phyloP scores from a whole-genome alignment of 2,888 invertebrate genomes.

The Drosophila neoperkinsi region DNA sequence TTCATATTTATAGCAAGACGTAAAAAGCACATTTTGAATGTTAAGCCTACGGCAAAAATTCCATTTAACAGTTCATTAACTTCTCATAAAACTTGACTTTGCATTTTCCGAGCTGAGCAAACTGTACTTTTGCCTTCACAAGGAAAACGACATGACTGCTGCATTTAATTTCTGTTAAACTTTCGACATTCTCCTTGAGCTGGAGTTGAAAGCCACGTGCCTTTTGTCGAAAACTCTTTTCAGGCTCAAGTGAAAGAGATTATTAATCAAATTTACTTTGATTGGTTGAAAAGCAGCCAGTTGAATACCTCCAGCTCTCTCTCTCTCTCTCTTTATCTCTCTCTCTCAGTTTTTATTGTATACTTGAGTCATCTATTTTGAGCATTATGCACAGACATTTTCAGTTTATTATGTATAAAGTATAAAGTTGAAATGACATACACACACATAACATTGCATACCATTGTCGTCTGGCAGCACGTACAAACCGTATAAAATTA shows the following conservation, averaged over 20 bases:
- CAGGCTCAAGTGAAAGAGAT: slow-evolving; percentile 13
- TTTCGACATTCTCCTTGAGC: slow-evolving; percentile 4
- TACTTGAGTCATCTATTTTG: neutral
- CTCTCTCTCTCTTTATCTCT: neutral
- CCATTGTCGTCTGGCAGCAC: slow-evolving; percentile 50
- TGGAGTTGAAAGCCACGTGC: neutral
- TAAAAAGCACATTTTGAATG: neutral
- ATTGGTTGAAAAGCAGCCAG: slow-evolving; percentile 20
- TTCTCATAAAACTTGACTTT: slow-evolving; percentile 7
- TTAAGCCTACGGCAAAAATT: neutral
- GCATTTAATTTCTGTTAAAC: slow-evolving; percentile 22
- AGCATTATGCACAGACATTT: neutral
- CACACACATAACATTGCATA: slow-evolving; percentile 4
- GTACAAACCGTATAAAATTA: slow-evolving; percentile 5
- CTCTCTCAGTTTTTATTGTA: neutral
- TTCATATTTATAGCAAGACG: neutral
- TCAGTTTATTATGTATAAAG: slow-evolving; percentile 5
- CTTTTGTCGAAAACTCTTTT: slow-evolving; percentile 13
- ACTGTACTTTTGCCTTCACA: neutral
- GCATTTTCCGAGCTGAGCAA: neutral
- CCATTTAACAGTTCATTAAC: slow-evolving; percentile 28
- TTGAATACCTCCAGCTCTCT: slow-evolving; percentile 31
- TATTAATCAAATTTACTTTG: slow-evolving; percentile 62
- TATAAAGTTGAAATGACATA: slow-evolving; percentile 1
- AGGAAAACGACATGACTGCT: slow-evolving; percentile 12